phyloP scores from a whole-genome alignment of 2,888 invertebrate species.

The Rhingia rostrata region DNA sequence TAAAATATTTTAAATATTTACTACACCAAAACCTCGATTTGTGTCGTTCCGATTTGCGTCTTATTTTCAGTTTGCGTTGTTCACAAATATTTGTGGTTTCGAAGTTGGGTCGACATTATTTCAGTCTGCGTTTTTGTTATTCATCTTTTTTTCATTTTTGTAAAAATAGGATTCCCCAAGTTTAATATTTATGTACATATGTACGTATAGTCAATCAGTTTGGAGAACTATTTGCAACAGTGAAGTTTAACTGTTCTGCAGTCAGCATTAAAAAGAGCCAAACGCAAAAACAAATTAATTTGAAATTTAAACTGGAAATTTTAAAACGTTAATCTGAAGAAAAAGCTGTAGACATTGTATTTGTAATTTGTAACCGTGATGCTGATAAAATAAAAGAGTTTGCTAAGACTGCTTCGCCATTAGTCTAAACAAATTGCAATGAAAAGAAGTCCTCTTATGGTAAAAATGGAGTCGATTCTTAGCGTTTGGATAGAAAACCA shows the following conservation, averaged over 20 bases:
- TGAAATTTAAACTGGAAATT: slow-evolving; percentile 48
- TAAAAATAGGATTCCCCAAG: slow-evolving; percentile 20
- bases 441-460: slow-evolving; percentile 40
- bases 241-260: slow-evolving; percentile 19
- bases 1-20: too few species aligned
- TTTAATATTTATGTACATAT: slow-evolving; percentile 13
- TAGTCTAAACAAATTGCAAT: slow-evolving; percentile 38
- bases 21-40: too few species aligned
- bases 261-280: slow-evolving; percentile 45
- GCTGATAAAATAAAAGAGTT: slow-evolving; percentile 47
- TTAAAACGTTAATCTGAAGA: slow-evolving; percentile 32
- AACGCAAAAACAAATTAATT: slow-evolving; percentile 50
- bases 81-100: background rate
- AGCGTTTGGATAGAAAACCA: slow-evolving; percentile 13
- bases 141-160: slow-evolving; percentile 21
- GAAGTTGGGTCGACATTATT: slow-evolving; percentile 31
- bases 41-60: too few species aligned
- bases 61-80: background rate
- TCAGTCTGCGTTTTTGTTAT: slow-evolving; percentile 26
- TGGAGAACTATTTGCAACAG: slow-evolving; percentile 22
- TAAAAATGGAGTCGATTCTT: slow-evolving; percentile 26
- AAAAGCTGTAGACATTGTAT: slow-evolving; percentile 48
- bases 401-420: slow-evolving; percentile 48
- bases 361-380: slow-evolving; percentile 47
- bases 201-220: slow-evolving; percentile 28